Conservation (phyloP, 2,888 invertebrate genomes). For the Aricia artaxerxes region DNA sequence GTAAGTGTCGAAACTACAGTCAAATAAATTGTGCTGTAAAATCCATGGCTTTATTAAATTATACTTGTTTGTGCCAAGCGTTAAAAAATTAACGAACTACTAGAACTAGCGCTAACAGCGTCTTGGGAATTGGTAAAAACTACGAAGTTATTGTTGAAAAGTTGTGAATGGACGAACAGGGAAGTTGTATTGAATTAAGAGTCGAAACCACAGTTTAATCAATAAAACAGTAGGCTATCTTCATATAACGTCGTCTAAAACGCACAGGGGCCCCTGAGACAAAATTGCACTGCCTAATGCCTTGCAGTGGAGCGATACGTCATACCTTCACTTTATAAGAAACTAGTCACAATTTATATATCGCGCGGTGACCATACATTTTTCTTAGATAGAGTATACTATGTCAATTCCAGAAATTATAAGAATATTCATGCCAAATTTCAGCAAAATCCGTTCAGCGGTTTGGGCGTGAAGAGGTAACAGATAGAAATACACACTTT, state of each 20-base stretch:
- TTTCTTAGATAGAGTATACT: no score
- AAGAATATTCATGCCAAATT: no score
- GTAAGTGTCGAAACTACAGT: background rate
- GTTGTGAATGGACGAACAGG: conserved; percentile 38
- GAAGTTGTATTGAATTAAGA: conserved; percentile 41
- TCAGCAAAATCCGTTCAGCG: no score
- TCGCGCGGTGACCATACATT: no score
- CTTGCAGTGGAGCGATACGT: no score
- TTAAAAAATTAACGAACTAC: conserved; percentile 22
- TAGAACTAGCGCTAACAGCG: background rate
- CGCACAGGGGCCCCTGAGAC: no score
- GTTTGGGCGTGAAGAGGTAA: no score
- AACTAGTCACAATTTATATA: no score
- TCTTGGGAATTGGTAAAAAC: conserved; percentile 32
- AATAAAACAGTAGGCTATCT: background rate
- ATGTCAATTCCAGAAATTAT: no score
- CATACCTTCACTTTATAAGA: no score
- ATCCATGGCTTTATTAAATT: background rate
- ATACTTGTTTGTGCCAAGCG: conserved; percentile 16
- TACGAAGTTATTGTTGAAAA: conserved; percentile 36
- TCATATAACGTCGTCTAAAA: background rate
- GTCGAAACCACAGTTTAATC: conserved; percentile 3
- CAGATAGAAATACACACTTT: no score
- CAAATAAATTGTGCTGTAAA: background rate
- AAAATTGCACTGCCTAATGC: no score